phyloP scores from a whole-genome alignment of 2,113 vertebrate species.

The Eidolon helvum region DNA sequence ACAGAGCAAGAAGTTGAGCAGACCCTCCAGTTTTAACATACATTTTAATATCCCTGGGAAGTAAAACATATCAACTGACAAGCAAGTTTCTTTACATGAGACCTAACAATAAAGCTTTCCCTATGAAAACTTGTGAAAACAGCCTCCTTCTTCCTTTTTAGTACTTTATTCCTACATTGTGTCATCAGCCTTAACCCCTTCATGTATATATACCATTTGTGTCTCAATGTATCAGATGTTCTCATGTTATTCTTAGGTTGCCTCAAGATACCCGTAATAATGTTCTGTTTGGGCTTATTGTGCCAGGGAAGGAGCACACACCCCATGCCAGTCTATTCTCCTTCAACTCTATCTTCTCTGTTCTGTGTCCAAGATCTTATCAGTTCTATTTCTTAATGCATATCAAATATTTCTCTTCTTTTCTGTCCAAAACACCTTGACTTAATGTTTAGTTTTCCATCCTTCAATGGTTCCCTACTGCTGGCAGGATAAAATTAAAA shows the following conservation, averaged over 20 bases:
- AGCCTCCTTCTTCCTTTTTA: neutral
- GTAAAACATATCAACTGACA: neutral
- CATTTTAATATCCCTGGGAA: neutral
- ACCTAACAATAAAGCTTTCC: neutral
- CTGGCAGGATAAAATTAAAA: neutral
- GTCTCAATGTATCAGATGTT: neutral
- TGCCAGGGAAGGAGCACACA: neutral
- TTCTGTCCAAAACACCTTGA: neutral
- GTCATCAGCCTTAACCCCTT: neutral
- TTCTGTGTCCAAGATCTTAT: neutral
- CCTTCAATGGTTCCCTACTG: neutral
- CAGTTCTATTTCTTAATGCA: neutral
- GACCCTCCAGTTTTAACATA: neutral
- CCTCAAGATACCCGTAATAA: neutral
- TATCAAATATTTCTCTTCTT: neutral
- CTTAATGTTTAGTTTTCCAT: neutral
- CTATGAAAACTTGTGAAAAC: neutral
- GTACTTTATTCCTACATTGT: neutral
- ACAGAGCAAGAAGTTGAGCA: neutral
- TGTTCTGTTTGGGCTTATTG: neutral
- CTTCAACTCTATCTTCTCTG: neutral
- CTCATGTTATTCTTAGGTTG: neutral
- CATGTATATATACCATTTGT: neutral
- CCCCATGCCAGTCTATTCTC: neutral
- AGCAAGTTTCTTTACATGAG: neutral